phyloP scores from a whole-genome alignment of 2,113 vertebrate genomes.

The Cochlearius cochlearius region DNA sequence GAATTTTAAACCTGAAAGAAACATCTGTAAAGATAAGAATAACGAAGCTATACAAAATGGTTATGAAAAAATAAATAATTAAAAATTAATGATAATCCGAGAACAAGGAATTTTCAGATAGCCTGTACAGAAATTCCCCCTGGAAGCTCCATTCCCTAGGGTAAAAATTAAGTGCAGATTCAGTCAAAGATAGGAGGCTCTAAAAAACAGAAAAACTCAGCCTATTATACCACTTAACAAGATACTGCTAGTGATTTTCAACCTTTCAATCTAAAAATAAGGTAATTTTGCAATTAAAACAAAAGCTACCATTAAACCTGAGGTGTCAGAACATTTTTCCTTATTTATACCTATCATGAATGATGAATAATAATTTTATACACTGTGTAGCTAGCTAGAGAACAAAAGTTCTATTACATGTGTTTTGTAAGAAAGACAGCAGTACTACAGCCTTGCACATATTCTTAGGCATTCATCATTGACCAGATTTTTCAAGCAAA shows the following conservation, averaged over 20 bases:
- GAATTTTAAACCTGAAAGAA: background rate
- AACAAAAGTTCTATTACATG: background rate
- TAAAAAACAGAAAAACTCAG: background rate
- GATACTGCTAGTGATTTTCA: background rate
- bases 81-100: background rate
- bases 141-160: background rate
- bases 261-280: background rate
- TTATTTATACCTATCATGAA: background rate
- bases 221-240: background rate
- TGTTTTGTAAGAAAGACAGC: background rate
- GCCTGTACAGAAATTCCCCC: background rate
- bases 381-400: background rate
- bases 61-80: background rate
- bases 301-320: background rate
- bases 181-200: background rate
- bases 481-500: background rate
- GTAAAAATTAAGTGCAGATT: background rate
- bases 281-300: constrained; percentile 23
- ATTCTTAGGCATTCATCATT: background rate
- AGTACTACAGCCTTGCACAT: background rate
- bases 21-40: background rate
- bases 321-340: background rate
- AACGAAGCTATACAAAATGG: background rate
- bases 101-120: background rate
- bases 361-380: background rate